Evolutionary conservation across 2,113 vertebrate species (phyloP), one percentile per base, ranked within the genome.

Genomic region (Spea bombifrons): DNA sequence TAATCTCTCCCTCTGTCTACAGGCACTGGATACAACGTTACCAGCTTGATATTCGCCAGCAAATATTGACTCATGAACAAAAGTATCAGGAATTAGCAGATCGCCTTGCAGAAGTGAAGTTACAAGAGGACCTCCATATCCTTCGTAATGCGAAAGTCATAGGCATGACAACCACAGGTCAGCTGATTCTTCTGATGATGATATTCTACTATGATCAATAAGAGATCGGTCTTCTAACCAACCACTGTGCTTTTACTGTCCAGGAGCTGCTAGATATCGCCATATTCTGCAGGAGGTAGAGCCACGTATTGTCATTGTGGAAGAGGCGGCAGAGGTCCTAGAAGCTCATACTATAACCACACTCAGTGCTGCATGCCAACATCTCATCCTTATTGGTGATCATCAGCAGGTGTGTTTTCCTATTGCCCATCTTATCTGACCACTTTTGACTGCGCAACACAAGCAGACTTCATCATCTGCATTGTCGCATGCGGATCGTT

Each of bases 301-400:
- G 75, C 95, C 97, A 0, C 66, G 80, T 7, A 90, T 99, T 81
- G 92, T 99, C 78, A 91, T 98, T 2, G 94, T 99, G 55, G 97
- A 98, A 82, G 97, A 98, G 86, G 97, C 96, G 7, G 97, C 97
- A 0, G 95, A 98, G 81, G 96, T 99, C 53, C 91, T 99, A 2
- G 97, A 99, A 84, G 96, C 96, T 66, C 96, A 99, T 83, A 97
- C 90, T 73, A 94, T 98, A 84, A 95, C 96, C 81, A 95, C 95
- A 0, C 84, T 98, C 81, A 96, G 94, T 86, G 82, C 84, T 55
- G 90, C 89, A 3, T 99, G 96, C 84, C 93, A 98, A 83, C 97
- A 98, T 43, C 96, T 99, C 80, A 97, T 99, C 83, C 94, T 99
- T 77, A 98, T 98, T 10, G 97, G 97, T 82, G 97, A 99, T 88